Conservation (phyloP, 2,113 vertebrate species). For the Ceyx cyanopectus region DNA sequence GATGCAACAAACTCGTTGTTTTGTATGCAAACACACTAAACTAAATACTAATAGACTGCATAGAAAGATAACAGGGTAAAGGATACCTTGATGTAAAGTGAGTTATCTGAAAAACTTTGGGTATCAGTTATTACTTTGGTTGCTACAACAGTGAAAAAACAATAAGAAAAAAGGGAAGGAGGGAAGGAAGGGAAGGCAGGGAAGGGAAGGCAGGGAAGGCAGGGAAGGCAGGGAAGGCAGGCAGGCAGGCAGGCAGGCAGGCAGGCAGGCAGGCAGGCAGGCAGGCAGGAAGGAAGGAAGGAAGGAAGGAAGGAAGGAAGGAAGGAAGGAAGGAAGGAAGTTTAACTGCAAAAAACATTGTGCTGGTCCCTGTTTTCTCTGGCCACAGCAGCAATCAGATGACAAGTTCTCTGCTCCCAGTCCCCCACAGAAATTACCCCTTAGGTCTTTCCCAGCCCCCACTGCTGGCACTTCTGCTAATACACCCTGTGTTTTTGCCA, state of each 20-base stretch:
- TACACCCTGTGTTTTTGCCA: not conserved
- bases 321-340: not conserved
- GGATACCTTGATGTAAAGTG: not conserved
- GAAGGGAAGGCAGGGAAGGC: no score
- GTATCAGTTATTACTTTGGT: not conserved
- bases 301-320: no score
- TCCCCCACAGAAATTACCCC: not conserved
- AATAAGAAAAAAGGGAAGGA: not conserved
- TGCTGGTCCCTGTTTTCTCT: not conserved
- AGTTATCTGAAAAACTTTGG: not conserved
- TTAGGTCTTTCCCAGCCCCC: not conserved
- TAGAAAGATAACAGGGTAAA: not conserved
- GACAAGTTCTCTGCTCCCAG: not conserved
- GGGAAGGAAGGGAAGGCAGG: no score
- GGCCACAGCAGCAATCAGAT: not conserved
- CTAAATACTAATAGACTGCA: not conserved
- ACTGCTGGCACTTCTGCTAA: not conserved
- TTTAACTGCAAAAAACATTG: not conserved
- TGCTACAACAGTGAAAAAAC: not conserved
- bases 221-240: constrained; percentile 45
- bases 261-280: no score
- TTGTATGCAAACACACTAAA: constrained; percentile 1
- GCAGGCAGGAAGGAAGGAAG: no score
- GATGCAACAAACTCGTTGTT: not conserved
- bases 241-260: no score